Evolutionary conservation across 2,888 invertebrate genomes (phyloP).

Genomic region (Pyrrhosoma nymphula): DNA sequence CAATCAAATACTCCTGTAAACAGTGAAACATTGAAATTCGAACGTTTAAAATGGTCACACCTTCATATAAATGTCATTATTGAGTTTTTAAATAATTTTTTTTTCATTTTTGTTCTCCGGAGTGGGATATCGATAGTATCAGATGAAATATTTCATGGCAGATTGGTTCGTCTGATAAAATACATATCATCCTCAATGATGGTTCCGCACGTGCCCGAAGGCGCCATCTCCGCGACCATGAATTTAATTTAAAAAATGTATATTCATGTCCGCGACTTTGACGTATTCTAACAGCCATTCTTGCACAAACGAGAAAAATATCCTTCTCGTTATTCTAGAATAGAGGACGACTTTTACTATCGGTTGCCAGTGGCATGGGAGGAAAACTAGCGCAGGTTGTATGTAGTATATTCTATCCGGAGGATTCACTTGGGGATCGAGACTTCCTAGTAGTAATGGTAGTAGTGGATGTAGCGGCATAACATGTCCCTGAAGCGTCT

Average conservation of each 20-base stretch:
- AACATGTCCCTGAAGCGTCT: background rate
- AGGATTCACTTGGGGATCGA: background rate
- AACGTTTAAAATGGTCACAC: too few relatives aligned
- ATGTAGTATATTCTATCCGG: background rate
- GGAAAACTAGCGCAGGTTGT: background rate
- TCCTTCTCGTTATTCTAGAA: background rate
- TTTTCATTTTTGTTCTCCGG: background rate
- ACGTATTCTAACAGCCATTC: background rate
- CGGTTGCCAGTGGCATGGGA: background rate
- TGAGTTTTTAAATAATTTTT: too few relatives aligned
- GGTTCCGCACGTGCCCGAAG: background rate
- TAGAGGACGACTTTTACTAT: background rate
- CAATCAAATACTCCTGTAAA: too few relatives aligned
- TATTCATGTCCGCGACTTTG: background rate
- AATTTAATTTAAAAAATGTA: too few relatives aligned
- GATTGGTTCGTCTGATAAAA: background rate
- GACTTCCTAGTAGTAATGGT: background rate
- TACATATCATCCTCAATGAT: background rate
- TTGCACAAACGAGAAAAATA: background rate
- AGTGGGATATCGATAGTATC: background rate
- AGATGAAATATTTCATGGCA: background rate
- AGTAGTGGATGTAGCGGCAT: background rate
- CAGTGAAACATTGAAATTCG: too few relatives aligned
- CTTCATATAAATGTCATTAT: too few relatives aligned
- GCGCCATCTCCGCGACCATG: slow-evolving; percentile 1